Evolutionary conservation across 1,140 invertebrate genomes (phyloP), one percentile per base, ranked within the genome.

Genomic region (Polypedilum vanderplanki): DNA sequence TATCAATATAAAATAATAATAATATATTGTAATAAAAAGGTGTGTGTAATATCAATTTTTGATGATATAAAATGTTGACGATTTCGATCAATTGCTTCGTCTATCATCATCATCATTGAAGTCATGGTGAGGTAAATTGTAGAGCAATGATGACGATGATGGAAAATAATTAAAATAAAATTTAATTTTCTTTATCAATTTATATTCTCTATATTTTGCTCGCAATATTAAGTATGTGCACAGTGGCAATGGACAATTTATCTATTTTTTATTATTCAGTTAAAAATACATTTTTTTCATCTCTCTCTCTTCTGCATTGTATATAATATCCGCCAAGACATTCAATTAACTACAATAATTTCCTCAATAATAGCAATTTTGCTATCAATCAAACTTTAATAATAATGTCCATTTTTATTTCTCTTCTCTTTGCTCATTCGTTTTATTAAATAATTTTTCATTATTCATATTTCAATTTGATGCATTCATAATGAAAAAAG

Each of bases 311-410:
- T 18, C 10, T 70, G 9, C 18, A 70, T 70, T 70, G 65, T 70
- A 22, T 18, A 70, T 70, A 70, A 70, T 70, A 70, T 70, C 65
- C 65, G 65, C 17, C 18, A 70, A 70, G 65, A 70, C 65, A 70
- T 70, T 70, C 65, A 70, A 70, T 70, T 70, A 70, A 18, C 65
- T 70, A 70, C 65, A 70, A 70, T 70, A 70, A 70, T 70, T 70
- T 70, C 65, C 65, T 70, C 65, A 70, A 70, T 70, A 70, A 70
- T 70, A 70, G 65, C 20, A 18, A 70, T 70, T 70, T 70, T 70
- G 65, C 65, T 70, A 70, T 70, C 65, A 70, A 70, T 70, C 65
- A 70, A 20, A 22, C 65, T 70, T 70, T 70, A 70, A 33, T 33
- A 33, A 33, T 33, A 33, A 20, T 20, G 65, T 70, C 65, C 65